Base-by-base conservation (phyloP, 2,888 invertebrate genomes). In the Glyphotaelius pellucidus region DNA sequence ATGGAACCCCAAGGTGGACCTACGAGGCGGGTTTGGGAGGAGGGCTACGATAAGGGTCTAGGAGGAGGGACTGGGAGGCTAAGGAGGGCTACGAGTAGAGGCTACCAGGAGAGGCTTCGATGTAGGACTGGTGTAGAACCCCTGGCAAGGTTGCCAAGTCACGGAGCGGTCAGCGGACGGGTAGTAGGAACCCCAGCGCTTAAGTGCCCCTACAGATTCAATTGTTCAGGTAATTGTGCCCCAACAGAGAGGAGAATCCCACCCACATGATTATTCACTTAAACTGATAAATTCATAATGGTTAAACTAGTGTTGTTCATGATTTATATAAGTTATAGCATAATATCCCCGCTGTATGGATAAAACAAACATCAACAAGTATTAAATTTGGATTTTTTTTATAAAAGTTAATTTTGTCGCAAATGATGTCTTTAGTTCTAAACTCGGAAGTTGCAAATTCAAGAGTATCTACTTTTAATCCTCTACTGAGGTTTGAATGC, bases 141-240 rank as follows among this genome's bases (percentile, higher is more conserved):
- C 32, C 52, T 67, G 15, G 31, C 32, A 32, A 32, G 35, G 19
- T 79, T 89, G 90, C 87, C 91, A 87, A 91, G 91, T 91, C 91
- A 91, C 91, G 87, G 81, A 91, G 91, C 80, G 80, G 86, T 91
- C 87, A 42, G 87, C 30, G 30, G 81, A 90, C 81, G 84, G 84
- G n/a, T 90, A 38, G 84, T 35, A 19, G 84, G 84, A 3, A 89
- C 11, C 35, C 88, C 79, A 35, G n/a, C 86, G 35, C 86, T 86
- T 86, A 86, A 86, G 86, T 81, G 42, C 86, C 30, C 25, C 86
- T 86, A 47, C 86, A 42, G 86, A 86, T 86, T 86, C 86, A 86
- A 86, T 86, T 86, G 86, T 86, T 31, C 35, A 38, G 86, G 86
- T 42, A 86, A 86, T 86, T 86, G 47, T 86, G 42, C 32, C 81